Base-by-base conservation (phyloP, 2,113 vertebrate genomes). In the Thymallus thymallus region DNA sequence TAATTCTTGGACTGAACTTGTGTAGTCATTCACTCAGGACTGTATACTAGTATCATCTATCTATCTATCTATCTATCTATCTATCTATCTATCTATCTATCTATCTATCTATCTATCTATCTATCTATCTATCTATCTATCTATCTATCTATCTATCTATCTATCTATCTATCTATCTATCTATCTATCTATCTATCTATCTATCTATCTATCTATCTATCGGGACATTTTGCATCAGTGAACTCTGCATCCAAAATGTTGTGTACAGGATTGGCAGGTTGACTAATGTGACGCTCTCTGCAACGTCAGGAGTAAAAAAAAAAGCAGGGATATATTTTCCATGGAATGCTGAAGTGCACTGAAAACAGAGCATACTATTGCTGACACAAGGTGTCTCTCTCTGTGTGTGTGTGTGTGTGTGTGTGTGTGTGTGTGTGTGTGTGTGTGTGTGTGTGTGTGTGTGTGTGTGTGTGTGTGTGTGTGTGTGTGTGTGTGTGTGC, bases 401-500 rank as follows among this genome's bases (percentile, higher is more conserved):
- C 26, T 68, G 46, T 65, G 72, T 66, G 73, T 60, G 69, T 67
- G 22, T 76, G 32, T 76, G 23, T 22, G 1, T 67, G 22, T 76
- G 32, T 76, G 23, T 22, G 1, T 67, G 22, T 76, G 32, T 76
- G 23, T 22, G 1, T 67, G 22, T 76, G 32, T 76, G 23, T 22
- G 1, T 67, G 22, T 76, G 32, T 76, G 23, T 22, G 1, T 67
- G 22, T 76, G 32, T 76, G 23, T 22, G 1, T 65, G 72, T 66
- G 73, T 60, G 69, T 68, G 46, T 65, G 72, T 66, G 73, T 60
- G 69, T 68, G 46, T 65, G 72, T 66, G 73, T 60, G 69, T 75
- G 65, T 77, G 67, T 76, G 76, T 77, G 51, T 80, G 13, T 80
- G 75, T 84, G 84, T 78, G 68, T 78, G 74, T 75, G 32, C n/a